These are phyloP conservation scores for Hyppa rectilinea DNA, from an alignment of 2,888 invertebrate species.

Conservation along the genomic window DNA sequence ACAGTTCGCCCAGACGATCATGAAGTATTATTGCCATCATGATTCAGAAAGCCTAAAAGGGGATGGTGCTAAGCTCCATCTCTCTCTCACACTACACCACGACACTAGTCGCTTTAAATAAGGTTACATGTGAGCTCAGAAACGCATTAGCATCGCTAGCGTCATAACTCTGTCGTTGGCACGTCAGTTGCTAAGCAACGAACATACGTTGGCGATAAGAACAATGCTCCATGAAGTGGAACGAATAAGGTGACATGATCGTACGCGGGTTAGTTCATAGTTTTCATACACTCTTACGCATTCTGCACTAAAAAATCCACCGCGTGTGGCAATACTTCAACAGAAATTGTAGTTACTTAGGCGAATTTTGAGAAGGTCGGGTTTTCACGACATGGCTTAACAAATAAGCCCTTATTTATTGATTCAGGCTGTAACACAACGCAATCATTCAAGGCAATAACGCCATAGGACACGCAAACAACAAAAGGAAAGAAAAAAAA, in stretches of 20 bases:
- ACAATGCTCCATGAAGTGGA: conserved; percentile 5
- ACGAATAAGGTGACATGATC: conserved; percentile 14
- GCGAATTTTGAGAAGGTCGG: neutral
- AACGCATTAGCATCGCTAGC: conserved; percentile 14
- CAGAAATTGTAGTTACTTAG: neutral
- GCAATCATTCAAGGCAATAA: neutral
- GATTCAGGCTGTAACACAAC: neutral
- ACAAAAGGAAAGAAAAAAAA: conserved; percentile 48
- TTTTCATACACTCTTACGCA: neutral
- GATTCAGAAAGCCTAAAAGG: no score
- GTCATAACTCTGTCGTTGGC: conserved; percentile 34
- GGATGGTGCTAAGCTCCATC: no score
- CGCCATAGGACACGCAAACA: conserved; percentile 1
- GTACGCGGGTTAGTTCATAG: neutral
- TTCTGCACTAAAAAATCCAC: neutral
- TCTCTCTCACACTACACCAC: no score
- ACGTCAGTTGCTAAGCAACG: conserved; percentile 36
- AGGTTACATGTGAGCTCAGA: conserved; percentile 9
- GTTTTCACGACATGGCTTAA: neutral
- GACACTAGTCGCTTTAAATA: conserved; percentile 20
- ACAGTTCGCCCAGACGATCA: no score
- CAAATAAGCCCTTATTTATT: neutral
- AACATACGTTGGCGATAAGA: conserved; percentile 31
- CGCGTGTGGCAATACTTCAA: neutral
- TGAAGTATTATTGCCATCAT: no score